These are phyloP conservation scores for Plumapathes pennacea DNA, from an alignment of 92 coral and sea anemone genomes.

Conservation along the genomic window DNA sequence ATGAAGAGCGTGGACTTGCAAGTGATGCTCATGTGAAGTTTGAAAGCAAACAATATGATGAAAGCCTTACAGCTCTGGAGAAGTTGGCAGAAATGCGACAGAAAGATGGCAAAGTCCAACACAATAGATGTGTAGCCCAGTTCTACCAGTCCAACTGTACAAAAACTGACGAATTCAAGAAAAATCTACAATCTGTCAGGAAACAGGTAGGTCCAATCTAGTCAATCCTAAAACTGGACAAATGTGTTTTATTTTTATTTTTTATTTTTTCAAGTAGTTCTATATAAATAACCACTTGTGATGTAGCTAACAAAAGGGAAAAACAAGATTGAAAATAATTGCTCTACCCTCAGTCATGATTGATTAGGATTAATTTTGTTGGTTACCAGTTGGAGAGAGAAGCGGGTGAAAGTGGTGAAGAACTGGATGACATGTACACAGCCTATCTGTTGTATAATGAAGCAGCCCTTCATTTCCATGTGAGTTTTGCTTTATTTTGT, in stretches of 20 bases:
- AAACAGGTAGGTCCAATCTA: slow-evolving; percentile 77
- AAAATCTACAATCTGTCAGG: slow-evolving; percentile 49
- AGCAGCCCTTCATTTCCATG: slow-evolving; percentile 83
- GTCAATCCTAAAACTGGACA: too few relatives aligned
- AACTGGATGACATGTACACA: slow-evolving; percentile 72
- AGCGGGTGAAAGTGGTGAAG: slow-evolving; percentile 69
- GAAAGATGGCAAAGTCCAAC: slow-evolving; percentile 77
- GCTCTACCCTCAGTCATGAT: too few relatives aligned
- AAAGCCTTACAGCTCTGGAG: slow-evolving; percentile 62
- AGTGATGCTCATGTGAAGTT: slow-evolving; percentile 82
- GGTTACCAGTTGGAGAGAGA: slow-evolving; percentile 71
- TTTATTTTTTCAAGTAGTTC: too few relatives aligned
- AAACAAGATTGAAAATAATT: too few relatives aligned
- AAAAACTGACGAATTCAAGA: slow-evolving; percentile 78
- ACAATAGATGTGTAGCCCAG: slow-evolving; percentile 79
- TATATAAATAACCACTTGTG: too few relatives aligned
- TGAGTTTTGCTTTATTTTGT: too few relatives aligned
- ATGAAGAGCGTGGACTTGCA: slow-evolving; percentile 86
- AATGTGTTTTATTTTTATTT: too few relatives aligned
- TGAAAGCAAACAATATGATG: slow-evolving; percentile 78
- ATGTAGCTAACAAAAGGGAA: too few relatives aligned
- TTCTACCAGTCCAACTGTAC: slow-evolving; percentile 71
- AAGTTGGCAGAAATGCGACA: slow-evolving; percentile 73
- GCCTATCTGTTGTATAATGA: slow-evolving; percentile 86
- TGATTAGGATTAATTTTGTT: background rate